phyloP scores from a whole-genome alignment of 1,140 invertebrate genomes.

The Lepidurus couesii region DNA sequence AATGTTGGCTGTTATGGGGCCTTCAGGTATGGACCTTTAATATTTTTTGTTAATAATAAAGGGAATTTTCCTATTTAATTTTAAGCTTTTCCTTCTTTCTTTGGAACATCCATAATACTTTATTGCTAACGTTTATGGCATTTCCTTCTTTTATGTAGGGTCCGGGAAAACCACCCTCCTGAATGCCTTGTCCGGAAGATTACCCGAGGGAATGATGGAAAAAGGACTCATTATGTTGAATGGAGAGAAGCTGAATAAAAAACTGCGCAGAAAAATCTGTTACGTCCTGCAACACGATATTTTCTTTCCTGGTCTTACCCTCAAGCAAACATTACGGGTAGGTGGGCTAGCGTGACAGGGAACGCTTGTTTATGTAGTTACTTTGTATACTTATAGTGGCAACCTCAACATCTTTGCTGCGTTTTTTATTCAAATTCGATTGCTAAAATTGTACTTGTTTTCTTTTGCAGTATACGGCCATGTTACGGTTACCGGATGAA shows the following conservation, averaged over 20 bases:
- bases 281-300: constrained; percentile 81
- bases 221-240: constrained; percentile 68
- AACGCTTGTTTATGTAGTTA: neutral
- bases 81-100: constrained; percentile 26
- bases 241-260: constrained; percentile 65
- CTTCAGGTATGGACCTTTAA: constrained; percentile 55
- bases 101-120: constrained; percentile 57
- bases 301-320: constrained; percentile 73
- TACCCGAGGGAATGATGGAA: constrained; percentile 50
- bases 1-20: constrained; percentile 75
- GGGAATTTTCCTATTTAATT: neutral
- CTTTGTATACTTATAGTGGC: neutral
- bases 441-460: constrained; percentile 31
- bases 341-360: constrained; percentile 38
- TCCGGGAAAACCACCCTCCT: constrained; percentile 76
- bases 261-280: constrained; percentile 68
- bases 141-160: constrained; percentile 44
- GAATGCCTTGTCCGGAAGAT: constrained; percentile 65
- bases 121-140: constrained; percentile 22
- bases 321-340: constrained; percentile 70
- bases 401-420: no score
- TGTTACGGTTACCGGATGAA: constrained; percentile 66
- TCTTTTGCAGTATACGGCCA: constrained; percentile 58
- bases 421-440: neutral
- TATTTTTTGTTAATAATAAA: constrained; percentile 10